Percentiles rank a stretch among this genome's conserved stretches.
Evolutionary conservation across 2,797 vertebrate genomes (phyloP).

Genomic region (Tamandua tetradactyla): DNA sequence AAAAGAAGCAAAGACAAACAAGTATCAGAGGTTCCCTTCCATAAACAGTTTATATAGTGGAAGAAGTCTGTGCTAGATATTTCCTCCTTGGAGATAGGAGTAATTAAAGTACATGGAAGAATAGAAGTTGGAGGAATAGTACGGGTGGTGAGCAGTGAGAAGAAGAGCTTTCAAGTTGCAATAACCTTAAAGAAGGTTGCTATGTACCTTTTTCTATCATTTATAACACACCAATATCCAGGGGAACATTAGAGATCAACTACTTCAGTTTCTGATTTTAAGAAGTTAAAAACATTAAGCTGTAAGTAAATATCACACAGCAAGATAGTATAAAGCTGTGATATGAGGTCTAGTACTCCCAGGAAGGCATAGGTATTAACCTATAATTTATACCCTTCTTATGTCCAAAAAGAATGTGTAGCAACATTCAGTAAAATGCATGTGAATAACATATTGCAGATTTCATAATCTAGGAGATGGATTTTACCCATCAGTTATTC

Average conservation of each 20-base stretch:
- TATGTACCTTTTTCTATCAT: not conserved
- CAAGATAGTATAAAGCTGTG: not conserved
- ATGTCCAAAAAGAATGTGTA: not conserved
- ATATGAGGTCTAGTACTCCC: not conserved
- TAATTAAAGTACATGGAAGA: not conserved
- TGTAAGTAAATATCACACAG: not conserved
- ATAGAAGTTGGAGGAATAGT: not conserved
- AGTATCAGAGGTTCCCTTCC: not conserved
- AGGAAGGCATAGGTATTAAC: not conserved
- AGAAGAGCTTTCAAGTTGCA: not conserved
- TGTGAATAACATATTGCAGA: not conserved
- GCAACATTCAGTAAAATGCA: not conserved
- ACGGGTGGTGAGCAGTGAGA: not conserved
- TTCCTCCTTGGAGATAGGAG: not conserved
- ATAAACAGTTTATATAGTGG: not conserved
- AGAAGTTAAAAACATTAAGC: not conserved
- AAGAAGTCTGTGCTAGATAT: not conserved
- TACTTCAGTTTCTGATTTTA: not conserved
- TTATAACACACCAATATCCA: not conserved
- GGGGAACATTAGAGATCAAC: not conserved
- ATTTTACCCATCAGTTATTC: not conserved
- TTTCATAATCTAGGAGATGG: not conserved
- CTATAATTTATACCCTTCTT: not conserved
- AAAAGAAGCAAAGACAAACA: conserved; percentile 17
- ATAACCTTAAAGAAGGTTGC: not conserved